Conservation (phyloP, 2,113 vertebrate species). For the Prunella fulvescens region DNA sequence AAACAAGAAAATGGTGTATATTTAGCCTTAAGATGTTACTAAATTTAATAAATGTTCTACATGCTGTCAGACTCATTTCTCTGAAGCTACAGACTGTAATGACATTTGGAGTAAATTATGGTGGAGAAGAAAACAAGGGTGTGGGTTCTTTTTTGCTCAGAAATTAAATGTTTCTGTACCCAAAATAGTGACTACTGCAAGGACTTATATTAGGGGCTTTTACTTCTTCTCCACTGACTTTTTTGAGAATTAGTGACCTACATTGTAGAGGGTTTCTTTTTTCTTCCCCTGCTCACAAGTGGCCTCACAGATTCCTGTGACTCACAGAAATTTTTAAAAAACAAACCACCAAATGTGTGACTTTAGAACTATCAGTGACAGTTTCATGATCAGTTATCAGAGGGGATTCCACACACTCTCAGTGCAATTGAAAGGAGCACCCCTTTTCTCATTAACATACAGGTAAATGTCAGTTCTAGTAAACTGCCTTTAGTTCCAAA, state of each 20-base stretch:
- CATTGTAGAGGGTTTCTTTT: background rate
- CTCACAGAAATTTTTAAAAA: constrained; percentile 59
- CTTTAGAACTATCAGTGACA: constrained; percentile 42
- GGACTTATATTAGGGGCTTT: background rate
- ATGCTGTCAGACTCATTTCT: background rate
- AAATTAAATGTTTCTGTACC: background rate
- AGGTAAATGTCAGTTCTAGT: background rate
- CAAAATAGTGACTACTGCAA: background rate
- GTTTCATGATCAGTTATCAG: constrained; percentile 17
- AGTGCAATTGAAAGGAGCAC: background rate
- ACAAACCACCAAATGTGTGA: constrained; percentile 46
- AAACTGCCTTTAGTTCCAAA: background rate
- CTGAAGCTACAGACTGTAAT: background rate
- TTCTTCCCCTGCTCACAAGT: background rate
- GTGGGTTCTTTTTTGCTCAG: background rate
- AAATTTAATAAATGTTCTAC: background rate
- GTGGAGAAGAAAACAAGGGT: background rate
- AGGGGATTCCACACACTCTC: constrained; percentile 35
- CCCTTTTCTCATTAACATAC: background rate
- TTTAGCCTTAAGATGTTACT: background rate
- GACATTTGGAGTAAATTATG: background rate
- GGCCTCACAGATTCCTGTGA: constrained; percentile 40
- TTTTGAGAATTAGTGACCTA: background rate
- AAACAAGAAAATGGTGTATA: background rate
- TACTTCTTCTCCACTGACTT: background rate